A percentile compares a stretch with the other conserved stretches of the same genome.
phyloP scores from a whole-genome alignment of 2,113 vertebrate species.

The mouse (Mus musculus) region DNA sequence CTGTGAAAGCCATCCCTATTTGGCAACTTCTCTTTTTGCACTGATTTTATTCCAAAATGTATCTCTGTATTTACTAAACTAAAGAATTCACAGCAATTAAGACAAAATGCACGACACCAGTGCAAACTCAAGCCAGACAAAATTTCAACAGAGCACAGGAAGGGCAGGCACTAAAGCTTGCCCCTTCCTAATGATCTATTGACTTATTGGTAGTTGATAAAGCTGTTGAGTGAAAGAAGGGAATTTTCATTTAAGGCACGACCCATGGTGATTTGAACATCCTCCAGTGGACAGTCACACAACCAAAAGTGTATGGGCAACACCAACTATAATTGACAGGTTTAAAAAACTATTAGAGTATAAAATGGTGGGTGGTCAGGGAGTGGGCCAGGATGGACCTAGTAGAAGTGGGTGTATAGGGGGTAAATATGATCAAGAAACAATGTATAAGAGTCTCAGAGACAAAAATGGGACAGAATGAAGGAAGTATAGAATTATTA shows the following conservation, averaged over 20 bases:
- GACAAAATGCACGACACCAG: neutral
- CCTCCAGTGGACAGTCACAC: neutral
- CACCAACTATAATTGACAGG: neutral
- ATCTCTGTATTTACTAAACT: neutral
- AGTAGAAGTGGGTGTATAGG: neutral
- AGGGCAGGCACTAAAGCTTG: neutral
- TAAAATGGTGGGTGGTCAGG: neutral
- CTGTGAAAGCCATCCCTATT: neutral
- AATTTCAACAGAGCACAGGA: neutral
- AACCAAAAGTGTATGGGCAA: neutral
- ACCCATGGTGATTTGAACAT: neutral
- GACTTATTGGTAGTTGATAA: neutral
- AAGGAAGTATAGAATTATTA: neutral
- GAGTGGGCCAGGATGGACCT: neutral
- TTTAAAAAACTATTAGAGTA: neutral
- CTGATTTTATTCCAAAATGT: neutral
- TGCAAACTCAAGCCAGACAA: neutral
- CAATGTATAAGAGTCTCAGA: neutral
- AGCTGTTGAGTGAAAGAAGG: neutral
- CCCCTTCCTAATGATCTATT: neutral
- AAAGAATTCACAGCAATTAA: neutral
- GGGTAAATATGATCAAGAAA: neutral
- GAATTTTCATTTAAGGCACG: neutral
- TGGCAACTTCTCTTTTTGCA: neutral
- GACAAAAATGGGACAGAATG: neutral